Base-by-base conservation (phyloP, 2,888 invertebrate species). In the Osmoderma eremita region DNA sequence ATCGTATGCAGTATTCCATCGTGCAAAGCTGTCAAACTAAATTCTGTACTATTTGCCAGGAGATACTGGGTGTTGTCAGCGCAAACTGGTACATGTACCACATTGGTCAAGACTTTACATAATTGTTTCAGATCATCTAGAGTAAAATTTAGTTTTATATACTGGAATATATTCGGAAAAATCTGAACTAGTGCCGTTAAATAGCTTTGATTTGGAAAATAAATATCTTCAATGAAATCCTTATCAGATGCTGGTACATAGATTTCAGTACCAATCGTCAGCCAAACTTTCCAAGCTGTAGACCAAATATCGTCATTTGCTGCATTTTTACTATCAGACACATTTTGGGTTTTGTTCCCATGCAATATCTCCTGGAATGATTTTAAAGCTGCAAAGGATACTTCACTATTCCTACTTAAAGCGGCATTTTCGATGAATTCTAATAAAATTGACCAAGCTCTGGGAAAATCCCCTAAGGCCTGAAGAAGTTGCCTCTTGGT, bases 311-410 rank as follows among this genome's bases (percentile, higher is more conserved):
- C 85, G 74, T 86, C 86, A 24, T n/a, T 56, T n/a, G 69, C 68
- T 10, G 51, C 54, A 56, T 15, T 65, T 77, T 78, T 82, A 77
- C 80, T 81, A 67, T 86, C 81, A 5, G 30, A 6, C 49, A 76
- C 76, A 36, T 68, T 65, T 73, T 83, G 85, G 58, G 79, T 78
- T 77, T 89, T 89, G 75, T 87, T 88, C 50, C 85, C 78, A 75
- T 91, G 90, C 73, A 98, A 87, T 74, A 98, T 94, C 82, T 98
- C 98, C 84, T 98, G 98, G 82, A 98, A 94, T 12, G 97, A 96
- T 83, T 98, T 97, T 5, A 99, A 83, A 0, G 98, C 97, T 1
- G 98, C 96, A 74, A 98, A 87, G 0, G 98, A 97, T 1, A 95
- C 95, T 87, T 99, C 98, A 67, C 95, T 95, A 81, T 96, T 98